Conservation (phyloP, 2,113 vertebrate species). For the Melanotaenia duboulayi region DNA sequence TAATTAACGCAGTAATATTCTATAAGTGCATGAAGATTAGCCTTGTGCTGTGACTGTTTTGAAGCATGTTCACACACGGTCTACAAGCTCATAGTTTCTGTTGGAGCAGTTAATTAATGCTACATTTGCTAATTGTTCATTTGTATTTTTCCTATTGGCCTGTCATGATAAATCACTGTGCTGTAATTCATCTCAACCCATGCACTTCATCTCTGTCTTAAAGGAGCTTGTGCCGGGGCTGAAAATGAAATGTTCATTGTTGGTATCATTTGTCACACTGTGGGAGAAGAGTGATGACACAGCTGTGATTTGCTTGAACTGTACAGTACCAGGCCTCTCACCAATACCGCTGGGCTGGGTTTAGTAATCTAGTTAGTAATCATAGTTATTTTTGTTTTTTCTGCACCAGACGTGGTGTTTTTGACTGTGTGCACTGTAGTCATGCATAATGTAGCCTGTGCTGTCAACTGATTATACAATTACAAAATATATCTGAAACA, state of each 20-base stretch:
- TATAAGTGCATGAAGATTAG: conserved; percentile 63
- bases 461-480: no score
- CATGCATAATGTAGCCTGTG: no score
- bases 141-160: conserved; percentile 79
- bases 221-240: conserved; percentile 54
- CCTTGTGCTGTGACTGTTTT: conserved; percentile 55
- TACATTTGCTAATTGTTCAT: conserved; percentile 81
- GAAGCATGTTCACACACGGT: conserved; percentile 64
- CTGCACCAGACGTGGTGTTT: not conserved
- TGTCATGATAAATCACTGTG: conserved; percentile 73
- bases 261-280: conserved; percentile 77
- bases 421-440: no score
- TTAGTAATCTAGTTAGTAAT: conserved; percentile 22
- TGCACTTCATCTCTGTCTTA: conserved; percentile 77
- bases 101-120: conserved; percentile 73
- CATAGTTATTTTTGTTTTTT: conserved; percentile 4
- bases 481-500: no score
- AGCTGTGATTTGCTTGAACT: conserved; percentile 57
- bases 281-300: conserved; percentile 75
- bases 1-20: conserved; percentile 79
- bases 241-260: conserved; percentile 80
- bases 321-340: conserved; percentile 29
- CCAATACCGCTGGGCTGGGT: not conserved
- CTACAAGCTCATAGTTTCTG: conserved; percentile 75
- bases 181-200: conserved; percentile 69